Percentiles rank a stretch among this genome's conserved stretches.
These are phyloP conservation scores for Novumbra hubbsi DNA, from an alignment of 2,797 vertebrate species.

Conservation along the genomic window DNA sequence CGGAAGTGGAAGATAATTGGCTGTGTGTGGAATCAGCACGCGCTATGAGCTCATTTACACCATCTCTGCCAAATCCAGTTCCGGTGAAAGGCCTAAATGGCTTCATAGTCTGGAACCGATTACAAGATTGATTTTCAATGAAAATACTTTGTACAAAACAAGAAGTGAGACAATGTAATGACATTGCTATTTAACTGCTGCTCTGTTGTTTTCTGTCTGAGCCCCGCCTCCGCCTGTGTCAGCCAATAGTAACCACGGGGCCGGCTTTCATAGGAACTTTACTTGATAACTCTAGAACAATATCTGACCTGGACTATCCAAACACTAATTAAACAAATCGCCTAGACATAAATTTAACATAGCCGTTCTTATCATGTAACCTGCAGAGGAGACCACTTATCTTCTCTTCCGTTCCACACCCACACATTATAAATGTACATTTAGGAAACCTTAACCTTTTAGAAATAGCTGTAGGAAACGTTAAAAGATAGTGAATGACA, in stretches of 20 bases:
- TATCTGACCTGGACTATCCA: background rate
- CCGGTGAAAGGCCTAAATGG: background rate
- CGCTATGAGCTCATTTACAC: conserved; percentile 1
- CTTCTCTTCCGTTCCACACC: background rate
- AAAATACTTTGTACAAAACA: background rate
- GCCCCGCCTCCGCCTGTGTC: background rate
- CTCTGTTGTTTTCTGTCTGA: background rate
- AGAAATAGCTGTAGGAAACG: background rate
- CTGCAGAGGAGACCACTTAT: background rate
- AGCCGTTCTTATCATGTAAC: background rate
- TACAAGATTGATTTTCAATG: background rate
- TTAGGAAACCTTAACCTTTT: background rate
- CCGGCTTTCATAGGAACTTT: background rate
- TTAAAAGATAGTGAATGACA: background rate
- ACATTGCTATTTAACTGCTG: background rate
- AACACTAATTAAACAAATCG: background rate
- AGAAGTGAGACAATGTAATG: background rate
- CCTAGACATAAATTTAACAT: background rate
- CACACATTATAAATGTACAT: background rate
- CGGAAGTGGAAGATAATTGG: background rate
- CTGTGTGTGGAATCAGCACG: conserved; percentile 1
- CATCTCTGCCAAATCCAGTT: background rate
- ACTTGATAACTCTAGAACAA: background rate
- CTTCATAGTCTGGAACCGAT: background rate
- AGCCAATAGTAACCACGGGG: background rate